phyloP scores from a whole-genome alignment of 2,113 vertebrate genomes.

The Uria lomvia region DNA sequence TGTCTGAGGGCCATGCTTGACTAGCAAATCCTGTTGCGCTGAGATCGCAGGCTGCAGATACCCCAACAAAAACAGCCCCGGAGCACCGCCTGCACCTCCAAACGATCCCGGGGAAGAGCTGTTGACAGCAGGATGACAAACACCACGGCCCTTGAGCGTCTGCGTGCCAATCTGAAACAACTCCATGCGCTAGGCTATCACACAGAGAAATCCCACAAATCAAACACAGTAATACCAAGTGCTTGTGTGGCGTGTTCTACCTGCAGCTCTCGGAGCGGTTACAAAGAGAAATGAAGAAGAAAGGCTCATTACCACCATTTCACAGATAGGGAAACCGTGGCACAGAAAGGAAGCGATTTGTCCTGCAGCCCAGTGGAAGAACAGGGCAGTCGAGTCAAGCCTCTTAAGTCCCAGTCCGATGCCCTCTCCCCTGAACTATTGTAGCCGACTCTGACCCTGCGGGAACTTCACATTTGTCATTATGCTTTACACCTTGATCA shows the following conservation, averaged over 20 bases:
- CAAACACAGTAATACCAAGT: slow-evolving; percentile 44
- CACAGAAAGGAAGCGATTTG: slow-evolving; percentile 64
- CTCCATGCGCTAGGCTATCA: neutral
- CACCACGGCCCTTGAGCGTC: slow-evolving; percentile 1
- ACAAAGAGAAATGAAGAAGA: slow-evolving; percentile 59
- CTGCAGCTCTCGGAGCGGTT: slow-evolving; percentile 54
- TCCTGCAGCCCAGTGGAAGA: slow-evolving; percentile 53
- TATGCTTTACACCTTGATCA: slow-evolving; percentile 66
- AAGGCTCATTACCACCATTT: slow-evolving; percentile 61
- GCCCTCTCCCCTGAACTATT: slow-evolving; percentile 64
- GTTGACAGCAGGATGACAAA: slow-evolving; percentile 37
- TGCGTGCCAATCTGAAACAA: slow-evolving; percentile 17
- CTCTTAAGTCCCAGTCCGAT: slow-evolving; percentile 62
- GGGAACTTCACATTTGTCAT: slow-evolving; percentile 64
- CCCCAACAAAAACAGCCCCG: slow-evolving; percentile 36
- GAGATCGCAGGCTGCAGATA: slow-evolving; percentile 66
- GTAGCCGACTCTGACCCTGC: slow-evolving; percentile 50
- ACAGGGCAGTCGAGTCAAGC: slow-evolving; percentile 57
- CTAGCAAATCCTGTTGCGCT: slow-evolving; percentile 69
- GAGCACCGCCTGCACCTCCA: neutral
- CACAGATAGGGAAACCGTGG: slow-evolving; percentile 56
- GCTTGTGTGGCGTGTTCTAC: slow-evolving; percentile 36
- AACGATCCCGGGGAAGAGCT: slow-evolving; percentile 12
- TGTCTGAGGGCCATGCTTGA: slow-evolving; percentile 60
- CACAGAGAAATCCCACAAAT: slow-evolving; percentile 40